A percentile compares a stretch with the other conserved stretches of the same genome.
Conservation (phyloP, 2,888 invertebrate genomes). For the Cancer borealis region DNA sequence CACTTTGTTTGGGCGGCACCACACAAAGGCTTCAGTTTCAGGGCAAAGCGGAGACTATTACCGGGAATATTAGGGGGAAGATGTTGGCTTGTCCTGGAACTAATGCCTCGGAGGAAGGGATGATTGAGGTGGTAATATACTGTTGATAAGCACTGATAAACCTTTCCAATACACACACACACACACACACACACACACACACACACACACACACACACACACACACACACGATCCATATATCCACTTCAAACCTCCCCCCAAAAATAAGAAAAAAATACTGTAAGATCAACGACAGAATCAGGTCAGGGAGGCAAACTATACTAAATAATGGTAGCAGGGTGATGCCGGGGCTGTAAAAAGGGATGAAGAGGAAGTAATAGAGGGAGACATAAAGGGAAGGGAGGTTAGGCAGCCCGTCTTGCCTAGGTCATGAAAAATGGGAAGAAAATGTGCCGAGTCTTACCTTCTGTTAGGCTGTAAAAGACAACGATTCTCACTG, state of each 20-base stretch:
- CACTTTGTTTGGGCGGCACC: not conserved
- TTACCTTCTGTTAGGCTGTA: no score
- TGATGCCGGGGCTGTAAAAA: not conserved
- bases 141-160: not conserved
- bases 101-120: not conserved
- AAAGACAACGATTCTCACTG: no score
- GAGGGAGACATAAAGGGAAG: not conserved
- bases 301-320: not conserved
- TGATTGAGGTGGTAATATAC: not conserved
- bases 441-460: not conserved
- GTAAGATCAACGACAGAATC: not conserved
- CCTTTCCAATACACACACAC: not conserved
- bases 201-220: constrained; percentile 37
- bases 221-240: not conserved
- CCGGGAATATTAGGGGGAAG: not conserved
- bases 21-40: not conserved
- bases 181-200: constrained; percentile 1
- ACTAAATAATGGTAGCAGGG: not conserved
- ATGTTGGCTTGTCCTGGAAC: not conserved
- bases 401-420: not conserved
- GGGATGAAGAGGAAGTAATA: not conserved
- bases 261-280: not conserved
- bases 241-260: not conserved
- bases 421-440: not conserved
- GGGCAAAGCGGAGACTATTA: not conserved